These are phyloP conservation scores for Trididemnum miniatum DNA, from an alignment of 23 tunicate species.

Conservation along the genomic window DNA sequence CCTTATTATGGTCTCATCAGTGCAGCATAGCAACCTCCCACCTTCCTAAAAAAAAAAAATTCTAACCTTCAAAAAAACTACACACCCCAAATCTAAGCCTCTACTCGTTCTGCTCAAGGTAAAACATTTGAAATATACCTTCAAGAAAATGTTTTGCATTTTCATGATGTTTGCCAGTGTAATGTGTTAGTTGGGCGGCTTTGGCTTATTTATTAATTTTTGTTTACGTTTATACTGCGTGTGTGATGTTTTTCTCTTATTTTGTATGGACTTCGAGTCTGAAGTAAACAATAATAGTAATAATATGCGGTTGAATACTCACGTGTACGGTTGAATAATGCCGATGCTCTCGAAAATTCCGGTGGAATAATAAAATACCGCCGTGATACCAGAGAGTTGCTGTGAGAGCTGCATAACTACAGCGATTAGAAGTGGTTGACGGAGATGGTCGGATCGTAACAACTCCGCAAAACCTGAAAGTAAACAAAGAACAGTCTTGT, in stretches of 20 bases:
- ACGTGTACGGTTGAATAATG: slow-evolving; percentile 64
- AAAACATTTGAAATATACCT: neutral
- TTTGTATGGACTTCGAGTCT: too few relatives aligned
- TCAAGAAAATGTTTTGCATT: neutral
- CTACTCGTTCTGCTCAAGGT: too few relatives aligned
- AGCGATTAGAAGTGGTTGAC: slow-evolving; percentile 69
- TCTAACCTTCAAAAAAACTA: too few relatives aligned
- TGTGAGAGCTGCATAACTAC: slow-evolving; percentile 94
- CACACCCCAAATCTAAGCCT: too few relatives aligned
- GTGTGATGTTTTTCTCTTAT: neutral
- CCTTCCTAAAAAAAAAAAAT: too few relatives aligned
- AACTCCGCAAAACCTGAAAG: neutral
- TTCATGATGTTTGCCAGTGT: neutral
- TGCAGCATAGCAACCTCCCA: too few relatives aligned
- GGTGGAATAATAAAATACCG: slow-evolving; percentile 96
- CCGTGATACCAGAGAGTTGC: slow-evolving; percentile 98
- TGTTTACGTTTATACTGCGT: too few relatives aligned
- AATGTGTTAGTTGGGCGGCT: too few relatives aligned
- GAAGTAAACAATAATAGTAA: too few relatives aligned
- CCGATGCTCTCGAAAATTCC: slow-evolving; percentile 65
- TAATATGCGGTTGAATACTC: too few relatives aligned
- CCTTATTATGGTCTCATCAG: too few relatives aligned
- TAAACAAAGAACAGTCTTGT: neutral
- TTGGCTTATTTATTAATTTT: too few relatives aligned
- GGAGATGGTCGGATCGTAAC: neutral